phyloP scores from a whole-genome alignment of 2,797 vertebrate species.

The Lutjanus campechanus region DNA sequence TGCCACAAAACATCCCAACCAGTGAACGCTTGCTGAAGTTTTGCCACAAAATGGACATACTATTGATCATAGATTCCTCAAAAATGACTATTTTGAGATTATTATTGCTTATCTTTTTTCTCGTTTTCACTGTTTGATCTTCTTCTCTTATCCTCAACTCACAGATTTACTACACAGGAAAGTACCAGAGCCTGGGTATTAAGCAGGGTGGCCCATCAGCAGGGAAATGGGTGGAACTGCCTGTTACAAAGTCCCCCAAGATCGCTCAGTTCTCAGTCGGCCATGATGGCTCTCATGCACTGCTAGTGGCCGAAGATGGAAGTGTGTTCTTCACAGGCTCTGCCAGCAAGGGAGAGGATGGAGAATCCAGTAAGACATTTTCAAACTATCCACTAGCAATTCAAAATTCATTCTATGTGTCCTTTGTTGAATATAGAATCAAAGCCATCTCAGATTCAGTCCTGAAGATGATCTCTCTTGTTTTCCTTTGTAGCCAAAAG shows the following conservation, averaged over 20 bases:
- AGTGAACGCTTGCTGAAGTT: not conserved
- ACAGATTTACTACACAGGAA: conserved; percentile 98
- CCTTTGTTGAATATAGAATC: not conserved
- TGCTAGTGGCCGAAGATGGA: conserved; percentile 97
- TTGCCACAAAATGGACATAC: not conserved
- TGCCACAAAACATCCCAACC: not conserved
- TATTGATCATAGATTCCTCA: not conserved
- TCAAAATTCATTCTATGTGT: not conserved
- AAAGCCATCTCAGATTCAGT: not conserved
- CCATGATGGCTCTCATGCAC: conserved; percentile 97
- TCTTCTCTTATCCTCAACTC: conserved; percentile 1
- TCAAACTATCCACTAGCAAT: conserved; percentile 2
- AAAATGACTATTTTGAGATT: not conserved
- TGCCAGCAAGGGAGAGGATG: conserved; percentile 99
- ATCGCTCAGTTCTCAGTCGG: conserved; percentile 98
- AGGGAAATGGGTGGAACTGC: conserved; percentile 98
- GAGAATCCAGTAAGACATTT: conserved; percentile 93
- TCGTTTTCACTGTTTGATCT: not conserved
- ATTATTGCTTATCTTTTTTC: not conserved
- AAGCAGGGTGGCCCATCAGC: conserved; percentile 98
- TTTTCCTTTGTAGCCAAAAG: conserved; percentile 91
- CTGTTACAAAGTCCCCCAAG: conserved; percentile 98
- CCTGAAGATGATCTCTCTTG: not conserved
- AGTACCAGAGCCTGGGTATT: conserved; percentile 99
- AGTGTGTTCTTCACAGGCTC: conserved; percentile 99